These are phyloP conservation scores for Protodeltote pygarga DNA, from an alignment of 2,888 invertebrate species.

Conservation along the genomic window DNA sequence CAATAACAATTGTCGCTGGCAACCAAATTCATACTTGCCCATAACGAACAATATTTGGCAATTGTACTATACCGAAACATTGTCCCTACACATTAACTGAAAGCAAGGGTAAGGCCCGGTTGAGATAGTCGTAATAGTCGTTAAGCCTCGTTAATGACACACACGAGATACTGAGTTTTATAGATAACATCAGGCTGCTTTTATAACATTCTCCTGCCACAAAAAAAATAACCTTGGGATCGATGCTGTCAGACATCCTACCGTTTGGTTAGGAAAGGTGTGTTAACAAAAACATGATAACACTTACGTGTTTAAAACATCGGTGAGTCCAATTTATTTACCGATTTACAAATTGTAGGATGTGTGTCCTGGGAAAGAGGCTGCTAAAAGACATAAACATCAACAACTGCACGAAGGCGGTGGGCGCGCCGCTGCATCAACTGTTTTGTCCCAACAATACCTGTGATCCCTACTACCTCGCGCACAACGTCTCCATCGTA, in stretches of 20 bases:
- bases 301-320: no score
- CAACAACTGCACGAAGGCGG: slow-evolving; percentile 92
- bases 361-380: slow-evolving; percentile 97
- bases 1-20: slow-evolving; percentile 1
- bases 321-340: no score
- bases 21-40: slow-evolving; percentile 13
- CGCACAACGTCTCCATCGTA: slow-evolving; percentile 89
- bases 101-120: slow-evolving; percentile 2
- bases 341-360: slow-evolving; percentile 85
- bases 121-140: slow-evolving; percentile 31
- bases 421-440: slow-evolving; percentile 89
- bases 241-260: slow-evolving; percentile 5
- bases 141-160: slow-evolving; percentile 39
- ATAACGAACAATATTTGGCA: slow-evolving; percentile 28
- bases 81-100: slow-evolving; percentile 17
- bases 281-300: no score
- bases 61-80: slow-evolving; percentile 24
- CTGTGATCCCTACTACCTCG: slow-evolving; percentile 93
- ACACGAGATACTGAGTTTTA: slow-evolving; percentile 34
- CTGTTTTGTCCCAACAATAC: slow-evolving; percentile 91
- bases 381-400: slow-evolving; percentile 92
- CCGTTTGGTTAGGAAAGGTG: neutral
- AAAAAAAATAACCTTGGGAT: slow-evolving; percentile 23
- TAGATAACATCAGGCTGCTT: slow-evolving; percentile 36
- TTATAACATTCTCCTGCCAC: slow-evolving; percentile 27